A percentile compares a stretch with the other conserved stretches of the same genome.
phyloP scores from a whole-genome alignment of 2,888 invertebrate species.

The Drosophila koepferae region DNA sequence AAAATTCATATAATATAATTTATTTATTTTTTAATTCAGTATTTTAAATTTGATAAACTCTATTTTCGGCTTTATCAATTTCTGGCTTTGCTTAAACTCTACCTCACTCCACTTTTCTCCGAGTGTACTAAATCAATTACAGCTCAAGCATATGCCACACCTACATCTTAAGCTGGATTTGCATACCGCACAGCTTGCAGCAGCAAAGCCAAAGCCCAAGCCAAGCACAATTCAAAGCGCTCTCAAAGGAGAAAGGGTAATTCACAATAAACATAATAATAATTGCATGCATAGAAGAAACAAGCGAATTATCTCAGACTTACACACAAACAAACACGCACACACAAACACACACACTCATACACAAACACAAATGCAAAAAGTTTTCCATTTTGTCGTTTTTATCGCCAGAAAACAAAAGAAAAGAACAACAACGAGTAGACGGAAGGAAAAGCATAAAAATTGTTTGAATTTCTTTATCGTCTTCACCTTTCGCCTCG shows the following conservation, averaged over 20 bases:
- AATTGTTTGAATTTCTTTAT: conserved; percentile 25
- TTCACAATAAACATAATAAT: conserved; percentile 26
- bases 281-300: conserved; percentile 56
- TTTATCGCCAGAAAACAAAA: conserved; percentile 41
- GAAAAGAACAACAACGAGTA: conserved; percentile 13
- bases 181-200: conserved; percentile 10
- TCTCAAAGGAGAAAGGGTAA: conserved; percentile 30
- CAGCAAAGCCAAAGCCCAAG: neutral
- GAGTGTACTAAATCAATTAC: conserved; percentile 5
- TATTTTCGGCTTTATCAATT: neutral
- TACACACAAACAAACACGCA: conserved; percentile 32
- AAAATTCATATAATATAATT: too few species aligned
- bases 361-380: conserved; percentile 59
- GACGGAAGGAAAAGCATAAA: conserved; percentile 34
- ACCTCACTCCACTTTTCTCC: neutral
- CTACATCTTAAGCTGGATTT: neutral
- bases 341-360: conserved; percentile 21
- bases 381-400: conserved; percentile 57
- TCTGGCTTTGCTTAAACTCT: neutral
- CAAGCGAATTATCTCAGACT: conserved; percentile 31
- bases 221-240: conserved; percentile 16
- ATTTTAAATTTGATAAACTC: neutral
- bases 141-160: neutral
- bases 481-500: conserved; percentile 12
- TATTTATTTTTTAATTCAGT: too few species aligned